Conservation (phyloP, 2,888 invertebrate species). For the Prostheceraeus crozeri region DNA sequence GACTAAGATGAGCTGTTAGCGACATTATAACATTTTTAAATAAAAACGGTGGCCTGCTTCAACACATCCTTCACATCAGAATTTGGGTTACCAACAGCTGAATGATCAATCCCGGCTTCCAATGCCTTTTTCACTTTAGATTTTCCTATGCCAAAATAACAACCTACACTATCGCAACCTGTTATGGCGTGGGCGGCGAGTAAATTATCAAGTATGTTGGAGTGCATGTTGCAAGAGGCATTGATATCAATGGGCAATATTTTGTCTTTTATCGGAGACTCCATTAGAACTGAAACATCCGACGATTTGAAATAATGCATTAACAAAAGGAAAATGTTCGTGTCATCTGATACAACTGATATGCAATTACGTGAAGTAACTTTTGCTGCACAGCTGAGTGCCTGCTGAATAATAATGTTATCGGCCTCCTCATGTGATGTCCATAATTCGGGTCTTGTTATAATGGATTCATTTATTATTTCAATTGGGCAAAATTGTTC, state of each 20-base stretch:
- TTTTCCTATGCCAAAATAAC: constrained; percentile 10
- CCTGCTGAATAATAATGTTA: constrained; percentile 39
- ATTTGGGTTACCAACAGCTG: too few relatives aligned
- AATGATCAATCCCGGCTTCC: too few relatives aligned
- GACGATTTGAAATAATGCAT: not conserved
- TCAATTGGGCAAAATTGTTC: constrained; percentile 11
- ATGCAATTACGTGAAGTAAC: not conserved
- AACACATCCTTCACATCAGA: too few relatives aligned
- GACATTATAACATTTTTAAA: too few relatives aligned
- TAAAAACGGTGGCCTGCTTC: too few relatives aligned
- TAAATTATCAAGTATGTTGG: not conserved
- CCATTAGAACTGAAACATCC: not conserved
- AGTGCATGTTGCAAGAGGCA: not conserved
- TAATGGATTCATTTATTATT: constrained; percentile 11
- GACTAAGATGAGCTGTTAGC: too few relatives aligned
- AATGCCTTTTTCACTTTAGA: too few relatives aligned
- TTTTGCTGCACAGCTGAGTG: not conserved
- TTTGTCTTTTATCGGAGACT: not conserved
- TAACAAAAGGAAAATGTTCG: not conserved
- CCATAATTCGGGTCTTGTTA: constrained; percentile 33
- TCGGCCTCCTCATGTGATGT: constrained; percentile 42
- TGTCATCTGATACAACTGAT: constrained; percentile 19
- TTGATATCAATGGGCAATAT: not conserved
- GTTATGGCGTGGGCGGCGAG: constrained; percentile 9
- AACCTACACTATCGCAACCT: constrained; percentile 8